Evolutionary conservation across 2,113 vertebrate species (phyloP), one percentile per base, ranked within the genome.

Genomic region (Nyctereutes procyonoides): DNA sequence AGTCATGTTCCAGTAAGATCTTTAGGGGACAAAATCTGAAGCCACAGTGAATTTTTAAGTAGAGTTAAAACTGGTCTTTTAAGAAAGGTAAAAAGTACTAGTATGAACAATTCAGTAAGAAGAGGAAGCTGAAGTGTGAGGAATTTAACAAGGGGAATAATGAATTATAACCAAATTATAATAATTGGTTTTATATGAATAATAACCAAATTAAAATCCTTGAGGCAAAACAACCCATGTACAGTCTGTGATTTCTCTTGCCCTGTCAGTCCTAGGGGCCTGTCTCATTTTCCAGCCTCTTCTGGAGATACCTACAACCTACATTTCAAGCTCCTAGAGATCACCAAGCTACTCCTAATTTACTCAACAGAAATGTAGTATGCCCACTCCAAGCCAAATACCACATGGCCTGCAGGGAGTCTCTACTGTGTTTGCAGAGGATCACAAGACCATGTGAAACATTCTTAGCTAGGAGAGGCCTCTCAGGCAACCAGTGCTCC

Each of bases 91-190:
- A 80, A 95, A 69, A 38, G 6, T 88, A 55, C 16, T 62, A 80
- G 26, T 28, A 38, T 81, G 32, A 90, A 65, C 11, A 95, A 88
- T 90, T 38, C 60, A 92, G 90, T 92, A 28, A 60, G 19, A 87
- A 96, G 97, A 90, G 26, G 89, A 92, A 38, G 38, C 9, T 80
- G 35, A 80, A 81, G n/a, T 87, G 28, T 55, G 63, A 92, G 16
- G 5, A 95, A 88, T 83, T 90, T 90, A 90, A 84, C 26, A 84
- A 89, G 35, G 8, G n/a, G 55, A 97, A 93, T 83, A 65, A 82
- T 30, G 73, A 94, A 67, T 56, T 26, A 77, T 53, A 95, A 92
- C 13, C 83, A 55, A 62, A 81, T 90, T 28, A 93, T 55, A 96
- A 65, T 87, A 43, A 43, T 43, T 43, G 43, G 43, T 43, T 43